Evolutionary conservation across 2,113 vertebrate genomes (phyloP).

Genomic region (Dicaeum eximium): DNA sequence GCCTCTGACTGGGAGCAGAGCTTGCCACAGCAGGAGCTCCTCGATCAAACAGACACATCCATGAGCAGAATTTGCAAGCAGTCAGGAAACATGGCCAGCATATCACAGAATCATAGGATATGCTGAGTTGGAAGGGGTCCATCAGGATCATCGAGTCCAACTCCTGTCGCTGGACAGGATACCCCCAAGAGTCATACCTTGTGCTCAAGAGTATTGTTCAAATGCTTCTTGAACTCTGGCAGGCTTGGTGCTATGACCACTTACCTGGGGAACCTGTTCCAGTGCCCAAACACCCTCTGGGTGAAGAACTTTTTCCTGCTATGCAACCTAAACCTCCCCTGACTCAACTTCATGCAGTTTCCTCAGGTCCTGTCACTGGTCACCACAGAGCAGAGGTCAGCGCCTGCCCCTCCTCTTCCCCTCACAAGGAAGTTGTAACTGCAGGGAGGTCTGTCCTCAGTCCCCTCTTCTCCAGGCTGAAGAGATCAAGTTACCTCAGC

Average conservation of each 20-base stretch:
- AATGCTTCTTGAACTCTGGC: not conserved
- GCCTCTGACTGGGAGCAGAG: not conserved
- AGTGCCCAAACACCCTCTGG: fast-evolving
- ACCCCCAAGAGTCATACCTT: not conserved
- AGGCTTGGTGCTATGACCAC: not conserved
- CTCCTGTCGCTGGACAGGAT: not conserved
- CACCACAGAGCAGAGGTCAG: not conserved
- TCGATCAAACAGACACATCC: not conserved
- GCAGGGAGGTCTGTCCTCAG: not conserved
- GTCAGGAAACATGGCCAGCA: not conserved
- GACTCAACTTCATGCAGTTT: not conserved
- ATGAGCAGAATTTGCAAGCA: not conserved
- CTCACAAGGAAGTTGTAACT: not conserved
- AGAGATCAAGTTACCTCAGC: not conserved
- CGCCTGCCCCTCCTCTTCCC: not conserved
- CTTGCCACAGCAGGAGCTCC: not conserved
- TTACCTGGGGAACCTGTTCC: not conserved
- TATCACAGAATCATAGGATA: not conserved
- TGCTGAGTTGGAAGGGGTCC: not conserved
- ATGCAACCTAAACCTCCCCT: not conserved
- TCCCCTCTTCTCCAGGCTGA: not conserved
- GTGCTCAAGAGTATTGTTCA: not conserved
- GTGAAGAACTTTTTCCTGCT: not conserved
- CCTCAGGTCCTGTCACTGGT: not conserved
- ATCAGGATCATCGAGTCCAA: not conserved